Percentiles rank a stretch among this genome's conserved stretches.
Evolutionary conservation across 1,140 invertebrate genomes (phyloP).

Genomic region (Drosophila kurseongensis): DNA sequence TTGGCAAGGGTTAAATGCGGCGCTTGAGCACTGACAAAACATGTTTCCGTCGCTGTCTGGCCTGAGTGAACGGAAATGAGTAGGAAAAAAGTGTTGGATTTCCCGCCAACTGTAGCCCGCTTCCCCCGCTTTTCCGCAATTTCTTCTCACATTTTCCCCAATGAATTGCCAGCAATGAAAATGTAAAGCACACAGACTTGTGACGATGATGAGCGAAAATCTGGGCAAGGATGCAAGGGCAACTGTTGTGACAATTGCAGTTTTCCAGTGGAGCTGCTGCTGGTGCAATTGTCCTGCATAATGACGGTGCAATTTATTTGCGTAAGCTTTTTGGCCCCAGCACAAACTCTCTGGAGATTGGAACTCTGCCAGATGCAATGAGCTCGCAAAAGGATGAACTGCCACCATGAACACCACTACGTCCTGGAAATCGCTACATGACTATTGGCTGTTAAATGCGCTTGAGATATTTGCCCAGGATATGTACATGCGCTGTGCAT

Average conservation of each 20-base stretch:
- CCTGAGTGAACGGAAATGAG: conserved; percentile 61
- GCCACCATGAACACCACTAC: conserved; percentile 8
- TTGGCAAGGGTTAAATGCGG: conserved; percentile 72
- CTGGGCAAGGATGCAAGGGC: conserved; percentile 37
- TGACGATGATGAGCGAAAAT: conserved; percentile 56
- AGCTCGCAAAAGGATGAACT: conserved; percentile 5
- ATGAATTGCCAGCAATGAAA: conserved; percentile 77
- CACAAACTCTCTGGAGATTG: conserved; percentile 22
- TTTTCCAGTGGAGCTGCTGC: conserved; percentile 17
- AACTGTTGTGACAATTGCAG: conserved; percentile 55
- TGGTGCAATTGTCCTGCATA: conserved; percentile 50
- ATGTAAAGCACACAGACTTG: conserved; percentile 62
- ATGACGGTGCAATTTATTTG: conserved; percentile 75
- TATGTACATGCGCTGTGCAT: conserved; percentile 4
- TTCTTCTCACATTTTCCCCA: conserved; percentile 16
- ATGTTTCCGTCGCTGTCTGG: conserved; percentile 67
- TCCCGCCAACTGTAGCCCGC: conserved; percentile 27
- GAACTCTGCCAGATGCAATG: conserved; percentile 31
- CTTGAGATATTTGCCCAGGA: conserved; percentile 23
- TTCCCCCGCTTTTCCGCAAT: neutral
- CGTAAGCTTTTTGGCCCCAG: conserved; percentile 64
- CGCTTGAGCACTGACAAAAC: conserved; percentile 79
- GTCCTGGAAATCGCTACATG: conserved; percentile 15
- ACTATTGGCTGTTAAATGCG: conserved; percentile 58
- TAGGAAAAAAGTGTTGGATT: conserved; percentile 65